phyloP scores from a whole-genome alignment of 2,797 vertebrate genomes.

The Onychomys arenicola region DNA sequence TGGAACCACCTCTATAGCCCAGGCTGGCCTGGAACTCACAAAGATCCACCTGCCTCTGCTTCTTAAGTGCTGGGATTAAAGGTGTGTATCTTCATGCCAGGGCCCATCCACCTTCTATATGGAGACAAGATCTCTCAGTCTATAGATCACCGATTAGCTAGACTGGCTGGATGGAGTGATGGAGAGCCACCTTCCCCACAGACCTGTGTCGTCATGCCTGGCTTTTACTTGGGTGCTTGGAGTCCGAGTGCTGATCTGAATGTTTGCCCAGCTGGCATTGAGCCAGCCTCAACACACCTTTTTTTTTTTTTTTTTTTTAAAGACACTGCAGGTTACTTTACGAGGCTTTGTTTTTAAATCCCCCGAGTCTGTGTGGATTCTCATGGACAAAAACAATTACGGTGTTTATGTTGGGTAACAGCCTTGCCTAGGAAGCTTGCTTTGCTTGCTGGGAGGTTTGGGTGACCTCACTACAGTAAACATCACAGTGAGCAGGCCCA shows the following conservation, averaged over 20 bases:
- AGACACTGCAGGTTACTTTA: not conserved
- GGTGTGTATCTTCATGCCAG: not conserved
- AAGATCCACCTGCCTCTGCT: not conserved
- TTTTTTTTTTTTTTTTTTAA: not conserved
- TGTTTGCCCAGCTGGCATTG: not conserved
- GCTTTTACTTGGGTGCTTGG: not conserved
- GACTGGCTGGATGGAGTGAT: not conserved
- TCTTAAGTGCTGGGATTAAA: not conserved
- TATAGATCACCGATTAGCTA: not conserved
- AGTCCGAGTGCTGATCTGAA: not conserved
- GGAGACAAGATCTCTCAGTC: not conserved
- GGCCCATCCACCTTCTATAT: not conserved
- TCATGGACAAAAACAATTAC: conserved; percentile 40
- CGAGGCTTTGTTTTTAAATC: not conserved
- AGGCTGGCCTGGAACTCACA: not conserved
- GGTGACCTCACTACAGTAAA: conserved; percentile 40
- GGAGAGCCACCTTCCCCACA: not conserved
- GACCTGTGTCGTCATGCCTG: not conserved
- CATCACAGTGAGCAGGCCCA: not conserved
- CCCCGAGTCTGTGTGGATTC: conserved; percentile 13
- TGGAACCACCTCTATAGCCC: not conserved
- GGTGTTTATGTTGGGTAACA: not conserved
- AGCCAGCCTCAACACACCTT: not conserved
- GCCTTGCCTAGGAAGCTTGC: conserved; percentile 8
- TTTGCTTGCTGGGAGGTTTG: conserved; percentile 28